Base-by-base conservation (phyloP, 2,888 invertebrate species). In the Sipha maydis region DNA sequence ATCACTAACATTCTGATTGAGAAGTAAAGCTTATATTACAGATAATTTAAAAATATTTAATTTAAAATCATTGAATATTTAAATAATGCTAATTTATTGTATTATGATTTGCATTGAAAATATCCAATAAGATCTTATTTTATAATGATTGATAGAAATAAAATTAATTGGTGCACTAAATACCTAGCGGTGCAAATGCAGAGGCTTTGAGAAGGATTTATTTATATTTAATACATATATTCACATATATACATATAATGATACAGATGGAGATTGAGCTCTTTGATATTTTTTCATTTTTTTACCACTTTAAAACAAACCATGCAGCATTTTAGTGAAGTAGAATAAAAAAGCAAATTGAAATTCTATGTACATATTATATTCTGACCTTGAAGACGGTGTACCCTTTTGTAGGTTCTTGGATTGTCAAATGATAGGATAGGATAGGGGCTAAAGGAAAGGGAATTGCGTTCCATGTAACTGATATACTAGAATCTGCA, bases 371-470 rank as follows among this genome's bases (percentile, higher is more conserved):
- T 91, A 67, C 19, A 77, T 69, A 54, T 69, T 67, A 77, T 69
- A 69, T 85, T 91, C 92, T 91, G 92, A 96, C 96, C 94, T 95
- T 95, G 90, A 95, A 93, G 90, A 94, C 94, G 90, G 93, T 93
- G 91, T 93, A 93, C 90, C 94, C 94, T 90, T 93, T 93, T 56
- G 93, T 93, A 79, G 93, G 92, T 90, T 94, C 93, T 38, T 93
- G 93, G 78, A 97, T 94, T 91, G 95, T 93, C 90, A 98, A 93
- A 90, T 96, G 95, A 93, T 97, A 98, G 90, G 97, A 96, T 90
- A 96, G 94, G 91, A 98, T 94, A 73, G 97, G 97, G 90, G 97
- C 98, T 92, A 97, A 97, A 84, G 96, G 95, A 91, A 96, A 97
- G 85, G 94, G 94, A 28, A 98, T 97, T 28, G 96, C 95, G 92